phyloP scores from a whole-genome alignment of 2,113 vertebrate species.

The Rhadina sibilatrix region DNA sequence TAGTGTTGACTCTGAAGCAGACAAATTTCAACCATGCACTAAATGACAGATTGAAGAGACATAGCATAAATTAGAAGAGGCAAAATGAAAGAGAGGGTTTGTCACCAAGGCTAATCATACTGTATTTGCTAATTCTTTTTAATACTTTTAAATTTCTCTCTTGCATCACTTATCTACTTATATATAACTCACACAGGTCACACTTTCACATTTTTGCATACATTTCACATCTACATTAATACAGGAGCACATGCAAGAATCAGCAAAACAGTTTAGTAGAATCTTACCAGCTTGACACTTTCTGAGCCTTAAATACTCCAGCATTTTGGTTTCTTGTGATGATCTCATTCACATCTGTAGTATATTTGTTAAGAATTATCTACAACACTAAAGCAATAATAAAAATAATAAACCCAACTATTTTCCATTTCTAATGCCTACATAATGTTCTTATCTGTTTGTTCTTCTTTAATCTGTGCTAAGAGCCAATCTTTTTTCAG shows the following conservation, averaged over 20 bases:
- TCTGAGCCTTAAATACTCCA: constrained; percentile 80
- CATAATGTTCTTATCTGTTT: not conserved
- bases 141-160: not conserved
- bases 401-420: not conserved
- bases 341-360: constrained; percentile 85
- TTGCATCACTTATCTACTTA: not conserved
- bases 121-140: not conserved
- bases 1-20: not conserved
- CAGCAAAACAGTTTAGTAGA: not conserved
- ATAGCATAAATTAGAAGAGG: not conserved
- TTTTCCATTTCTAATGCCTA: not conserved
- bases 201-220: not conserved
- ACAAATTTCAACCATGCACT: not conserved
- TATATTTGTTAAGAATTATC: constrained; percentile 77
- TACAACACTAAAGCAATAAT: not conserved
- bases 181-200: not conserved
- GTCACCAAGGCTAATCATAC: not conserved
- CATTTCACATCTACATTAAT: not conserved
- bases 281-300: constrained; percentile 87
- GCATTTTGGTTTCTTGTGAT: constrained; percentile 79
- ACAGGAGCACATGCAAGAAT: not conserved
- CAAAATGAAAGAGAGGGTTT: not conserved
- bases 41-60: not conserved
- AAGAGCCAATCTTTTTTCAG: not conserved
- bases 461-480: not conserved